Evolutionary conservation across 2,113 vertebrate species (phyloP).

Genomic region (Phaethon lepturus): DNA sequence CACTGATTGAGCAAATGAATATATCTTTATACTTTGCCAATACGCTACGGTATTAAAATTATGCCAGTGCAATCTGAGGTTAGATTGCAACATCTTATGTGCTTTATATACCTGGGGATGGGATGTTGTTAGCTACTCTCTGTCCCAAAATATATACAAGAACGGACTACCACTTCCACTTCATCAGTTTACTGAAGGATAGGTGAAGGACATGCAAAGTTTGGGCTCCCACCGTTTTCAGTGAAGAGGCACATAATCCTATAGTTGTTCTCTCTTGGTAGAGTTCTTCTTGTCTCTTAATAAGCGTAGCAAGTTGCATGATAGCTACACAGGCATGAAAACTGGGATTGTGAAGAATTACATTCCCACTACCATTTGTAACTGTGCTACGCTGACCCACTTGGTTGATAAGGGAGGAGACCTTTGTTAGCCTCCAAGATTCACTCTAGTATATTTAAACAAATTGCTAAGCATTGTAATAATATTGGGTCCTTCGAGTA

Average conservation of each 20-base stretch:
- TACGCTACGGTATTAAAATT: accelerated
- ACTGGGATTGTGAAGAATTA: neutral
- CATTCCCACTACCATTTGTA: neutral
- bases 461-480: neutral
- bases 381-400: neutral
- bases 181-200: neutral
- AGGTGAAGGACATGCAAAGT: accelerated
- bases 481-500: neutral
- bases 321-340: neutral
- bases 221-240: neutral
- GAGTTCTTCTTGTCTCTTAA: neutral
- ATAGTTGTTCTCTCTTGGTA: neutral
- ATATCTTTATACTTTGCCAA: neutral
- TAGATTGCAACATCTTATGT: neutral
- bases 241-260: neutral
- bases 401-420: neutral
- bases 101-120: neutral
- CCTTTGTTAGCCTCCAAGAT: neutral
- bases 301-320: neutral
- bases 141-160: neutral
- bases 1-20: neutral
- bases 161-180: neutral
- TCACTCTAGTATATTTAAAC: neutral
- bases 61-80: neutral
- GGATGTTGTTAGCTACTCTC: neutral